Conservation (phyloP, 2,113 vertebrate genomes). For the Maccullochella peelii region DNA sequence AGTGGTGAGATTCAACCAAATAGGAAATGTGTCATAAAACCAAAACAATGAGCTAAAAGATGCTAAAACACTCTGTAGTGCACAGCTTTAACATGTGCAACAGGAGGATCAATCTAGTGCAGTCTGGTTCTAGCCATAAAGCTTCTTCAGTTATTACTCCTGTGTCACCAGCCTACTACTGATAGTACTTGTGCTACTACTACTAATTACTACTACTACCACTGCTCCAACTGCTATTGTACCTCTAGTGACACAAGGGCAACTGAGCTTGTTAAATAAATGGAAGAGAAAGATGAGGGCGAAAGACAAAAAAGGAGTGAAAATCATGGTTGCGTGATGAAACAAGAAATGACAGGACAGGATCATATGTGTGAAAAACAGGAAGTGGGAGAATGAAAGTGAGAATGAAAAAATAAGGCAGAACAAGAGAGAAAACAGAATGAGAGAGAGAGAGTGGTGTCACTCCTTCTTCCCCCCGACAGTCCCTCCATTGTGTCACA, state of each 20-base stretch:
- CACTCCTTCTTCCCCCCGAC: constrained; percentile 12
- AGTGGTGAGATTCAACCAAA: too few species aligned
- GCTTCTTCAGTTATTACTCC: background rate
- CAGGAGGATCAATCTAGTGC: background rate
- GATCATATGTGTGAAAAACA: background rate
- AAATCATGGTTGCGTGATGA: background rate
- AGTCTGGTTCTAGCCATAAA: background rate
- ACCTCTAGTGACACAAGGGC: background rate
- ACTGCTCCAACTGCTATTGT: background rate
- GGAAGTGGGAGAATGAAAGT: background rate
- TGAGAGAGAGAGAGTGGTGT: background rate
- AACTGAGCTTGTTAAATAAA: background rate
- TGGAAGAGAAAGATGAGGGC: background rate
- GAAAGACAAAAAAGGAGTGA: background rate
- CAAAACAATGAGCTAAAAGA: too few species aligned
- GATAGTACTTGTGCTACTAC: background rate
- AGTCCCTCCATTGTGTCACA: constrained; percentile 14
- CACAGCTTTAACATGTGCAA: background rate
- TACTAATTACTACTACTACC: background rate
- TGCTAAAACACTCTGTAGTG: too few species aligned
- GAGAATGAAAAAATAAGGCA: background rate
- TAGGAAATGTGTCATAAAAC: too few species aligned
- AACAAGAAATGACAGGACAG: background rate
- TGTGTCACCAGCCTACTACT: background rate
- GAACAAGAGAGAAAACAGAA: background rate